A percentile compares a stretch with the other conserved stretches of the same genome.
Conservation (phyloP, 2,113 vertebrate species). For the Dermatemys mawii region DNA sequence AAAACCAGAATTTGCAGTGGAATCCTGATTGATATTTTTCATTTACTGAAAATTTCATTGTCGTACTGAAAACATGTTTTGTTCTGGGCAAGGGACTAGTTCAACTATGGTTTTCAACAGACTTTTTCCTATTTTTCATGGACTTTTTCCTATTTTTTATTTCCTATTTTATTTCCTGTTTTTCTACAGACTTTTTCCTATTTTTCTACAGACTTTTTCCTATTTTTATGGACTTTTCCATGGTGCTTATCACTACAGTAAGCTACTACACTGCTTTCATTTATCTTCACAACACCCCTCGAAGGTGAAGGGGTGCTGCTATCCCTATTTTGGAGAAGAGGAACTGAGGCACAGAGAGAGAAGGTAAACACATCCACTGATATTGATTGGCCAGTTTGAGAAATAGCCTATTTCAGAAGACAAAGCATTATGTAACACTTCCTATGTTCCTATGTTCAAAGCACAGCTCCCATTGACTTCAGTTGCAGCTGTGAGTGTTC, state of each 20-base stretch:
- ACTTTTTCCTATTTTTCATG: too few relatives aligned
- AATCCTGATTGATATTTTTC: neutral
- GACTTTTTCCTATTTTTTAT: too few relatives aligned
- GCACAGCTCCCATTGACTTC: neutral
- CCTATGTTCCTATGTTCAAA: too few relatives aligned
- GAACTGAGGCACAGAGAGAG: neutral
- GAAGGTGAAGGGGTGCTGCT: rapidly evolving
- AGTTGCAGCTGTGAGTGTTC: neutral
- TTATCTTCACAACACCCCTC: too few relatives aligned
- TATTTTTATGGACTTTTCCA: neutral
- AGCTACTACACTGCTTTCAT: neutral
- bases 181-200: neutral
- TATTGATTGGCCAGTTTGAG: neutral
- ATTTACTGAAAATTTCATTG: neutral
- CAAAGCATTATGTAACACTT: neutral
- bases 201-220: neutral
- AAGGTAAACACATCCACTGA: rapidly evolving
- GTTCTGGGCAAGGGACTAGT: neutral
- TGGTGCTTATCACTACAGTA: neutral
- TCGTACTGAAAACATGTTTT: neutral
- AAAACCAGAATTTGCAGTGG: neutral
- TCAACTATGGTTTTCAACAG: neutral
- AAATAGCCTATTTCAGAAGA: neutral
- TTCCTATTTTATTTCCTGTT: too few relatives aligned
- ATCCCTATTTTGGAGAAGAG: neutral